Conservation (phyloP, 2,888 invertebrate genomes). For the Kryphioiulus occultus region DNA sequence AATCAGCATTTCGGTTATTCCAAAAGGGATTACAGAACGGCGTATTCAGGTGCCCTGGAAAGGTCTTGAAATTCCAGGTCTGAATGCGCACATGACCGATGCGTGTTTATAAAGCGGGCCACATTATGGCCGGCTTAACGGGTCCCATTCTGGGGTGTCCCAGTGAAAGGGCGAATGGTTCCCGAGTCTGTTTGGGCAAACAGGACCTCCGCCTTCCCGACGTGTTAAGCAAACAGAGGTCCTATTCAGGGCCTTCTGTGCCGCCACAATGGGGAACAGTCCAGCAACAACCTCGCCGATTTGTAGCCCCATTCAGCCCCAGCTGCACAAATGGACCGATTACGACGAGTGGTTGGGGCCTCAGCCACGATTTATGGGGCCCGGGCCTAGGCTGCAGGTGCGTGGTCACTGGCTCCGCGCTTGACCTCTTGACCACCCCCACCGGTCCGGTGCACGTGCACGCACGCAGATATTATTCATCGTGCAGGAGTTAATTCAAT, state of each 20-base stretch:
- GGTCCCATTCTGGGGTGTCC: not conserved
- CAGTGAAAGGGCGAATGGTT: not conserved
- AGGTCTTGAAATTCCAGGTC: not conserved
- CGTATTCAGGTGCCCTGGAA: not conserved
- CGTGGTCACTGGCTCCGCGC: conserved; percentile 2
- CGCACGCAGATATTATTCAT: not conserved
- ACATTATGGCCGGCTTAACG: not conserved
- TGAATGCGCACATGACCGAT: not conserved
- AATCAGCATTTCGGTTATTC: not conserved
- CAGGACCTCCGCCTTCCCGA: conserved; percentile 35
- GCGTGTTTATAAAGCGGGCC: conserved; percentile 7
- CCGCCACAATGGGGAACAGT: conserved; percentile 29
- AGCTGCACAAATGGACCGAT: conserved; percentile 28
- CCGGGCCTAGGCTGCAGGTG: conserved; percentile 35
- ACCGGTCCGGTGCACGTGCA: not conserved
- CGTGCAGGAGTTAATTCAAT: not conserved
- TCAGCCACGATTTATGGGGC: not conserved
- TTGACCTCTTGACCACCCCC: conserved; percentile 31
- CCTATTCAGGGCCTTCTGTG: not conserved
- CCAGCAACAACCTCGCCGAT: conserved; percentile 25
- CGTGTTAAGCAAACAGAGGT: conserved; percentile 30
- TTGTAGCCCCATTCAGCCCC: conserved; percentile 26
- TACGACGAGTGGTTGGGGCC: not conserved
- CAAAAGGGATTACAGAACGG: not conserved
- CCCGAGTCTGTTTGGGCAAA: conserved; percentile 28